Conservation (phyloP, 2,888 invertebrate species). For the Thyatira batis region DNA sequence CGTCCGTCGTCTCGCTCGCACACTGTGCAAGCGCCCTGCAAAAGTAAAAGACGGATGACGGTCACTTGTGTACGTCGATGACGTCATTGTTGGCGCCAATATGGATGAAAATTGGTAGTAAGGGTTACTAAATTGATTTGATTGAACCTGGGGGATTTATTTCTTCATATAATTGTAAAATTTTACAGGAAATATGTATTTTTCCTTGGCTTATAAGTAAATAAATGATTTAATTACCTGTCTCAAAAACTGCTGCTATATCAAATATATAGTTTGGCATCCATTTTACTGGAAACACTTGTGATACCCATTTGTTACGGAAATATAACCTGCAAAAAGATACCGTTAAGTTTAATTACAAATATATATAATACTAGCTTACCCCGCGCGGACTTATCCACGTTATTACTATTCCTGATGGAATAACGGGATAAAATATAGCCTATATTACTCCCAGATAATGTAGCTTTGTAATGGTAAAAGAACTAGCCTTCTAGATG, state of each 20-base stretch:
- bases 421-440: no score
- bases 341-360: not conserved
- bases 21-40: slow-evolving; percentile 50
- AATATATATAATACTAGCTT: not conserved
- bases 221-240: not conserved
- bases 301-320: not conserved
- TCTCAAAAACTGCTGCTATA: not conserved
- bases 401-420: no score
- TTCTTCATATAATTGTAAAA: no score
- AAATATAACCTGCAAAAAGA: not conserved
- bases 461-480: no score
- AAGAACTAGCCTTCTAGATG: no score
- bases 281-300: not conserved
- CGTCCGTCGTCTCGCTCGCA: slow-evolving; percentile 50
- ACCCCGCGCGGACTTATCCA: no score
- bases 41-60: slow-evolving; percentile 18
- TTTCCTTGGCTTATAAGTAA: no score
- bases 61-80: not conserved
- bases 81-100: not conserved
- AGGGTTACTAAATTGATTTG: no score
- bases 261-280: not conserved
- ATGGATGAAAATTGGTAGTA: no score
- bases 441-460: no score
- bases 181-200: no score
- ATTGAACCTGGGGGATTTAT: no score